Evolutionary conservation across 1,140 invertebrate genomes (phyloP).

Genomic region (Calliphora vicina): DNA sequence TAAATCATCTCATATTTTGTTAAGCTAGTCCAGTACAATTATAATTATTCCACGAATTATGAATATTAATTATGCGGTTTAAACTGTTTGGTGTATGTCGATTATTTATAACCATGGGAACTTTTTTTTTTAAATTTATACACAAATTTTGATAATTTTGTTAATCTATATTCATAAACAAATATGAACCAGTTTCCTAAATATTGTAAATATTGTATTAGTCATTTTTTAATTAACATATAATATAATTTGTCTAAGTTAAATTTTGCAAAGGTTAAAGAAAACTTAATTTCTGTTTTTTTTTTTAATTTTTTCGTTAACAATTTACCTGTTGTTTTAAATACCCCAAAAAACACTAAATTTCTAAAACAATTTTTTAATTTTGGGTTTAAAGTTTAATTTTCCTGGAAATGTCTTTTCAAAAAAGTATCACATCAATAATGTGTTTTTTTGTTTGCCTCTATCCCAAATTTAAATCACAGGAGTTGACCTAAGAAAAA

Average conservation of each 20-base stretch:
- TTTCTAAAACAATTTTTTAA: background rate
- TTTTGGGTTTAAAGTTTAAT: background rate
- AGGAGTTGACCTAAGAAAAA: background rate
- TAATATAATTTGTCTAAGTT: too few relatives aligned
- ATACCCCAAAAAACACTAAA: too few relatives aligned
- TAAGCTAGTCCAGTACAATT: background rate
- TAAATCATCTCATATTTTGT: background rate
- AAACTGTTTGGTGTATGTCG: background rate
- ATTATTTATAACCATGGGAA: background rate
- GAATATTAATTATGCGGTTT: conserved; percentile 14
- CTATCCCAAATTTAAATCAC: background rate
- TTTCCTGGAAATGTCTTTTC: background rate
- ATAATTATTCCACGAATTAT: conserved; percentile 17
- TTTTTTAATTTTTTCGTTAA: background rate
- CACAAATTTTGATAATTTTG: background rate
- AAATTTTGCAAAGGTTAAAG: background rate
- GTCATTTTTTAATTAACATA: too few relatives aligned
- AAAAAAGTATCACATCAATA: conserved; percentile 5
- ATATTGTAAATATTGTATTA: background rate
- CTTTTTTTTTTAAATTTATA: background rate
- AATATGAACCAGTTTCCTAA: conserved; percentile 9
- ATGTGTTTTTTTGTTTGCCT: background rate
- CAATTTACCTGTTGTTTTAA: background rate
- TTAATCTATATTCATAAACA: background rate
- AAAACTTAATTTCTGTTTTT: background rate